phyloP scores from a whole-genome alignment of 1,140 invertebrate genomes.

The Lucilia cuprina region DNA sequence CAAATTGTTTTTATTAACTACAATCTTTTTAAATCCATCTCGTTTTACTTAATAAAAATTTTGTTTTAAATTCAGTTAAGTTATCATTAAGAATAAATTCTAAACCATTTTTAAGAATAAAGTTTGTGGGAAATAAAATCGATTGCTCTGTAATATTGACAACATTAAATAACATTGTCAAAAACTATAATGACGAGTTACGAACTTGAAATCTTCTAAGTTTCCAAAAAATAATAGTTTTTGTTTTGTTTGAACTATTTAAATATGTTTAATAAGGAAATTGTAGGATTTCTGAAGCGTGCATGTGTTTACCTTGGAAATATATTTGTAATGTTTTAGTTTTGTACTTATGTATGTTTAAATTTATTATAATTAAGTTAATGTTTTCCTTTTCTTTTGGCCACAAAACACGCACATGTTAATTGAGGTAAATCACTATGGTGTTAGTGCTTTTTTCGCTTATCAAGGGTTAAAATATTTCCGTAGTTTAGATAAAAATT shows the following conservation, averaged over 20 bases:
- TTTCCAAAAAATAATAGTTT: constrained; percentile 20
- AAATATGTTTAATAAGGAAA: not conserved
- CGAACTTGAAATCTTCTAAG: not conserved
- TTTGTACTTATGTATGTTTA: not conserved
- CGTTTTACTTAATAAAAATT: no score
- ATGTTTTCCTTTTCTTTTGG: not conserved
- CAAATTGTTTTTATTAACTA: no score
- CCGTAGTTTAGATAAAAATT: not conserved
- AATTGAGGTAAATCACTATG: constrained; percentile 21
- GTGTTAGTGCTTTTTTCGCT: not conserved
- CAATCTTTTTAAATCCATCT: no score
- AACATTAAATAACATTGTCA: not conserved
- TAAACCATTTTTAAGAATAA: no score
- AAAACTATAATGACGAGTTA: not conserved
- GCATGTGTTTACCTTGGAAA: not conserved
- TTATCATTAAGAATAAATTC: no score
- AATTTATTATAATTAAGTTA: constrained; percentile 29
- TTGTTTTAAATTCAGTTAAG: no score
- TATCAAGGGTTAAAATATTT: not conserved
- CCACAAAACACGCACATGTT: constrained; percentile 29
- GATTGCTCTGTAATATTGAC: not conserved
- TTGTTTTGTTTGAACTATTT: not conserved
- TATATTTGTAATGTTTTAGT: not conserved
- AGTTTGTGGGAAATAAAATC: not conserved
- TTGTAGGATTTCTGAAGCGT: constrained; percentile 19